Conservation (phyloP, 2,113 vertebrate species). For the Tetrao urogallus region DNA sequence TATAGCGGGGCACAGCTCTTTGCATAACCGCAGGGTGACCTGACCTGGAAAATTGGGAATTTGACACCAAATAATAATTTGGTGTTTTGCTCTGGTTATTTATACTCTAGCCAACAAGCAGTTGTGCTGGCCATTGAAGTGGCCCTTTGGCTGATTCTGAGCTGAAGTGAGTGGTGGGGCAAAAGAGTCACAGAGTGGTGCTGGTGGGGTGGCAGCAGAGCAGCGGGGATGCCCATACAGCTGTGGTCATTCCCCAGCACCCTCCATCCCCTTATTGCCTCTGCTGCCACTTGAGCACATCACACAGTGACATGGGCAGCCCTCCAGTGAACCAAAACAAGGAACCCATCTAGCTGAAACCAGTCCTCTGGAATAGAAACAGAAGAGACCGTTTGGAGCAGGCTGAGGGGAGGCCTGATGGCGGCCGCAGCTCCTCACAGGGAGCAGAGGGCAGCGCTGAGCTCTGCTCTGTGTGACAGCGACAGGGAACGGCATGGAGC, state of each 20-base stretch:
- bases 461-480: not conserved
- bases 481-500: not conserved
- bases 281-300: not conserved
- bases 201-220: not conserved
- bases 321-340: not conserved
- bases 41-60: slow-evolving; percentile 4
- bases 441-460: not conserved
- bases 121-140: not conserved
- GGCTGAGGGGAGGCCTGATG: not conserved
- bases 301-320: fast-evolving
- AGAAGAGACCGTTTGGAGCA: not conserved
- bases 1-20: not conserved
- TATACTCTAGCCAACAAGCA: not conserved
- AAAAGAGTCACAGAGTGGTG: not conserved
- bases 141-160: not conserved
- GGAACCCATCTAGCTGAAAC: not conserved
- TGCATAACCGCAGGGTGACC: not conserved
- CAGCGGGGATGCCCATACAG: not conserved
- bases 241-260: not conserved
- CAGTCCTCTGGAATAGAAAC: not conserved
- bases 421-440: not conserved
- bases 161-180: not conserved
- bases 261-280: not conserved
- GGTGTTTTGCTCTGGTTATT: not conserved
- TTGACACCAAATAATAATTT: not conserved